Conservation (phyloP, 1,140 invertebrate species). For the Tetragonula clypearis region DNA sequence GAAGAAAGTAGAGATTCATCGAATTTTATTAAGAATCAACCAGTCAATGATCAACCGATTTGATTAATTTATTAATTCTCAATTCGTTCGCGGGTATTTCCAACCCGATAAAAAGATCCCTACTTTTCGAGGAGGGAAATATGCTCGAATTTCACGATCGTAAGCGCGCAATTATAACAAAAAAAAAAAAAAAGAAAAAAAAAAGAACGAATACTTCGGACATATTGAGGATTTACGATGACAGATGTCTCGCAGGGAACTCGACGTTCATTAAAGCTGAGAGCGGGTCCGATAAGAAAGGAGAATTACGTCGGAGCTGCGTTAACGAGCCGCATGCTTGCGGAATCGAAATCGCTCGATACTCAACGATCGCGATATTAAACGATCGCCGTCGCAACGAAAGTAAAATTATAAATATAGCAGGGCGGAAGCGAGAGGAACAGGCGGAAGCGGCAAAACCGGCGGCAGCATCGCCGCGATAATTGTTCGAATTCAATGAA, state of each 20-base stretch:
- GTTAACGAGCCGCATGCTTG: not conserved
- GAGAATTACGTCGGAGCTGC: too few species aligned
- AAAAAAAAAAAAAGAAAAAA: too few species aligned
- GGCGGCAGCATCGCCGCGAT: slow-evolving; percentile 14
- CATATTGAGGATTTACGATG: not conserved
- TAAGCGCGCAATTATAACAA: not conserved
- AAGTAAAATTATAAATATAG: slow-evolving; percentile 17
- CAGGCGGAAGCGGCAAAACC: slow-evolving; percentile 1
- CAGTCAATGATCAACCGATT: too few species aligned
- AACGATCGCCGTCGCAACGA: not conserved
- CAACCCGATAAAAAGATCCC: not conserved
- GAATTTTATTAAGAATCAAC: too few species aligned
- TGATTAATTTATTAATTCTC: too few species aligned
- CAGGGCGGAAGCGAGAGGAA: not conserved
- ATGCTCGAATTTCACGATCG: not conserved
- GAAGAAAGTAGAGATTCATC: too few species aligned
- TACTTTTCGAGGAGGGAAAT: not conserved
- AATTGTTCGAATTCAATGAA: slow-evolving; percentile 50
- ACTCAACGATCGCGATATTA: not conserved
- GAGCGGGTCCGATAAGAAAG: not conserved
- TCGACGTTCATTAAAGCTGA: not conserved
- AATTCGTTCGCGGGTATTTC: not conserved
- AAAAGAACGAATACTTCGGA: not conserved
- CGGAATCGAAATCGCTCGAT: not conserved
- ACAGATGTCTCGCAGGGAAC: not conserved